phyloP scores from a whole-genome alignment of 2,888 invertebrate species.

The Ceriagrion tenellum region DNA sequence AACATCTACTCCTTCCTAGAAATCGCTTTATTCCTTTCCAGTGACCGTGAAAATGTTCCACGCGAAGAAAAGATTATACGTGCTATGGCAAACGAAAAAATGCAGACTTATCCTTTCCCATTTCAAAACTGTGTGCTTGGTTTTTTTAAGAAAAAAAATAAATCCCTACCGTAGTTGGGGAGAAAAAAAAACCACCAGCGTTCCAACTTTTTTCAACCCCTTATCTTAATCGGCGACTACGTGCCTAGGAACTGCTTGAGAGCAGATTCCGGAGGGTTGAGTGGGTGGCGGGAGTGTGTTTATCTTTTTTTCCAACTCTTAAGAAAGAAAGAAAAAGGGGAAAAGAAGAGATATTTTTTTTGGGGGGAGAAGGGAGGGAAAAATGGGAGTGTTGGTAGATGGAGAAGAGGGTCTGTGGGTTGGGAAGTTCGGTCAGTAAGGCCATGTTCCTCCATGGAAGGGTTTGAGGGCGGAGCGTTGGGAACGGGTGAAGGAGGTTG shows the following conservation, averaged over 20 bases:
- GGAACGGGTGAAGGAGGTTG: neutral
- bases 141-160: neutral
- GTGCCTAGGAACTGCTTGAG: neutral
- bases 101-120: neutral
- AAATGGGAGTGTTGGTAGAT: neutral
- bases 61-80: neutral
- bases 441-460: too few relatives aligned
- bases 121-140: neutral
- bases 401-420: neutral
- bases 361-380: neutral
- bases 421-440: neutral
- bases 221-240: slow-evolving; percentile 44
- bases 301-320: neutral
- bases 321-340: neutral
- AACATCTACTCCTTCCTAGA: too few relatives aligned
- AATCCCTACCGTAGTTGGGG: neutral
- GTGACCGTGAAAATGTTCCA: too few relatives aligned
- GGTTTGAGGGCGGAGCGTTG: neutral
- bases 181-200: neutral
- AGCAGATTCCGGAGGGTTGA: neutral
- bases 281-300: neutral
- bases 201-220: neutral
- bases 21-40: too few relatives aligned
- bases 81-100: neutral
- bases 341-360: neutral